A percentile compares a stretch with the other conserved stretches of the same genome.
Evolutionary conservation across 2,888 invertebrate species (phyloP).

Genomic region (Fabriciana adippe): DNA sequence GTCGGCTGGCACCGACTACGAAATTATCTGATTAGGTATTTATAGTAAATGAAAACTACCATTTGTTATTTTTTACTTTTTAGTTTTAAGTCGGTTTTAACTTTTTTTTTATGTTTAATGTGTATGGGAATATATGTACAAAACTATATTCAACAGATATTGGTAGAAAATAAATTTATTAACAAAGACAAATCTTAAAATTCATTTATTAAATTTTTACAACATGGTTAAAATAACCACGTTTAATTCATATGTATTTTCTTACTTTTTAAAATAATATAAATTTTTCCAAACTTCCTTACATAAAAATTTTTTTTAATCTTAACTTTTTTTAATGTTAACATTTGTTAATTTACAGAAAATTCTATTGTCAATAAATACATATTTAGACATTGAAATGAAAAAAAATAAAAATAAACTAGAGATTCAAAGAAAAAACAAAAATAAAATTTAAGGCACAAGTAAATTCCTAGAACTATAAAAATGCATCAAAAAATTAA

Average conservation of each 20-base stretch:
- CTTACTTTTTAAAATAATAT: slow-evolving; percentile 33
- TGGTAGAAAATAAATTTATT: background rate
- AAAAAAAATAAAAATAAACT: slow-evolving; percentile 18
- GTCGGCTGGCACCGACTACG: no score
- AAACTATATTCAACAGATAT: background rate
- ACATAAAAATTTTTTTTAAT: slow-evolving; percentile 35
- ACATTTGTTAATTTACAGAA: slow-evolving; percentile 23
- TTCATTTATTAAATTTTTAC: slow-evolving; percentile 34
- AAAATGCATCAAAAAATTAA: slow-evolving; percentile 24
- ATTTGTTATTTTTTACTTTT: no score
- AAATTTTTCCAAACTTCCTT: slow-evolving; percentile 38
- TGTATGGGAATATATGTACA: no score
- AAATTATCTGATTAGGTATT: no score
- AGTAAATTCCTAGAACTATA: slow-evolving; percentile 23
- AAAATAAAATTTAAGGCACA: slow-evolving; percentile 37
- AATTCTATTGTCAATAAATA: slow-evolving; percentile 29
- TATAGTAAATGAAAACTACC: no score
- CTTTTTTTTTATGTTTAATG: no score
- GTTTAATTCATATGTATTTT: slow-evolving; percentile 24
- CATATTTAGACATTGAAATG: slow-evolving; percentile 18
- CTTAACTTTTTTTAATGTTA: slow-evolving; percentile 35
- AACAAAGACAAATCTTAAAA: slow-evolving; percentile 15
- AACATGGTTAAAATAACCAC: slow-evolving; percentile 27
- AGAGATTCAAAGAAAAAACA: slow-evolving; percentile 28
- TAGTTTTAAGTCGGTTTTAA: no score